Evolutionary conservation across 2,113 vertebrate species (phyloP).

Genomic region (Riparia riparia): DNA sequence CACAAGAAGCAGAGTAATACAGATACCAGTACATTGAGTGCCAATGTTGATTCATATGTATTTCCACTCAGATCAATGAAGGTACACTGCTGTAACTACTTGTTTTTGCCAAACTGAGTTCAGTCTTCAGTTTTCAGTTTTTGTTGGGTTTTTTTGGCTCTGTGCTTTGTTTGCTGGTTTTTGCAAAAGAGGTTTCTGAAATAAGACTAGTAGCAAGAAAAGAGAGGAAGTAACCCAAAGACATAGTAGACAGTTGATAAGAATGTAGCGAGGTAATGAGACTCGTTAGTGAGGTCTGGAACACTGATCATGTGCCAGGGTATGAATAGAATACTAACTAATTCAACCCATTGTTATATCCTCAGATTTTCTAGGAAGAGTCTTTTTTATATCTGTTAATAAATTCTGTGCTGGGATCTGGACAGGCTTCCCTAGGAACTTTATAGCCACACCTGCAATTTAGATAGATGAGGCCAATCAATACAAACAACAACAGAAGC

Average conservation of each 20-base stretch:
- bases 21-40: background rate
- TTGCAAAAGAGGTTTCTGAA: background rate
- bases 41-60: background rate
- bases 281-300: background rate
- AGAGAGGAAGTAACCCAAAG: background rate
- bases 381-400: background rate
- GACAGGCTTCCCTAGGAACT: background rate
- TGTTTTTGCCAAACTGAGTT: background rate
- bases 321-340: background rate
- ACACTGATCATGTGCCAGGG: background rate
- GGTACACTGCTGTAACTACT: background rate
- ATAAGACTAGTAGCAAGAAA: background rate
- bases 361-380: background rate
- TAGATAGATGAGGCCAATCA: slow-evolving; percentile 35
- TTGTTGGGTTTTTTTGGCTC: background rate
- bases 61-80: background rate
- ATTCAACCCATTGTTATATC: background rate
- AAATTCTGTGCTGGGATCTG: background rate
- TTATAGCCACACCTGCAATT: slow-evolving; percentile 20
- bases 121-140: background rate
- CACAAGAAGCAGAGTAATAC: background rate
- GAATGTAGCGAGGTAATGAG: background rate
- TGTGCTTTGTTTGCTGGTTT: background rate
- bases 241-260: background rate
- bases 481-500: slow-evolving; percentile 20